Conservation (phyloP, 2,113 vertebrate genomes). For the Tupaia chinensis region DNA sequence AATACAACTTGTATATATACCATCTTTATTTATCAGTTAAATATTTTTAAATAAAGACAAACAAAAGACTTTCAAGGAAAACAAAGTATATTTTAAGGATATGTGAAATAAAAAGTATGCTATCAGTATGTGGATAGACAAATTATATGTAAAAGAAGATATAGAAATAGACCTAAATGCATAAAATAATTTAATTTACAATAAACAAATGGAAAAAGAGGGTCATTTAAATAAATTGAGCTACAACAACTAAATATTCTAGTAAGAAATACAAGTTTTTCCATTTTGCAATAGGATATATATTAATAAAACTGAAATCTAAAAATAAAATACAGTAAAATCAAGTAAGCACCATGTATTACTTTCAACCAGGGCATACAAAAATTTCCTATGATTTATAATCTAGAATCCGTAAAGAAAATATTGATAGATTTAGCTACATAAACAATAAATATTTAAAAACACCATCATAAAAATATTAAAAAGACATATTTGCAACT, state of each 20-base stretch:
- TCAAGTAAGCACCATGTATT: background rate
- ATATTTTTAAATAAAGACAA: background rate
- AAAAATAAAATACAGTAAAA: background rate
- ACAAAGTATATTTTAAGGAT: background rate
- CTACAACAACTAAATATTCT: background rate
- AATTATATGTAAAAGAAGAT: background rate
- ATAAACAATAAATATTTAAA: background rate
- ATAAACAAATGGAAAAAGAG: background rate
- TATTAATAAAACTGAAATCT: background rate
- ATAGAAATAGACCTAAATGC: background rate
- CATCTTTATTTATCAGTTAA: background rate
- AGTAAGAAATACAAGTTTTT: background rate
- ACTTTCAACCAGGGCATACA: background rate
- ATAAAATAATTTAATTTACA: background rate
- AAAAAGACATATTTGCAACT: background rate
- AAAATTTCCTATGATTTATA: background rate
- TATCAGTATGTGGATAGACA: background rate
- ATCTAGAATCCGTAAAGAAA: background rate
- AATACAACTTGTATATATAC: no score
- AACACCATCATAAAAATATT: background rate
- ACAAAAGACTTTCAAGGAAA: background rate
- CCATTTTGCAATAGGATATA: background rate
- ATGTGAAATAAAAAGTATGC: background rate
- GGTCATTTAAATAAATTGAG: background rate
- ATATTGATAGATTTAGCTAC: background rate